Evolutionary conservation across 2,888 invertebrate species (phyloP), one percentile per base, ranked within the genome.

Genomic region (Nebria brevicollis): DNA sequence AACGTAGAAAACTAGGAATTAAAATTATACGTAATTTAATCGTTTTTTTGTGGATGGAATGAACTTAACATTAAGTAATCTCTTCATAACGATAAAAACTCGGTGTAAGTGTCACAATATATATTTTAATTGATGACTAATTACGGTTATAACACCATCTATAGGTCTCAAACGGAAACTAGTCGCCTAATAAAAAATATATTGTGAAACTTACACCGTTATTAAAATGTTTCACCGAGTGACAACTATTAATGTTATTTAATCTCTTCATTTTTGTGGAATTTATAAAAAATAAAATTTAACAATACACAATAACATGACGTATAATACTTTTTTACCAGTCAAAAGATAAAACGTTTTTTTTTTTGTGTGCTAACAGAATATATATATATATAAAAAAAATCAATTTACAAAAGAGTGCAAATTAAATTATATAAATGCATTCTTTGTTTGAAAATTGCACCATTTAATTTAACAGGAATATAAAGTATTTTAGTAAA

Each of bases 1-100:
- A 66, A 66, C 66, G 73, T 54, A 79, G 74, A 79, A 79, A 79
- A 66, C 74, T 78, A 78, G 78, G 79, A 79, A 79, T 20, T 66
- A 79, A 74, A 79, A 54, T 13, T 54, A 54, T 54, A 13, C 4
- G 34, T 54, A 54, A 11, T 43, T 43, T 54, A 54, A 5, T 34
- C 72, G 54, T 65, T 77, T 70, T 77, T 77, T 72, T 72, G 26
- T n/a, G 65, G 54, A 54, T 54, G 54, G 54, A 54, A 54, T 54
- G 54, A 13, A 13, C 54, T 54, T 54, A 54, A 54, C 4, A 54
- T 11, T 54, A 54, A 54, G 8, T 54, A 54, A 54, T 54, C 13
- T 54, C 54, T 54, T 20, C 20, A 20, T 20, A 20, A 20, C 20
- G 20, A 20, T 20, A 20, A 20, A 20, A 20, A 20, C 20, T 20